A percentile compares a stretch with the other conserved stretches of the same genome.
Evolutionary conservation across 2,888 invertebrate species (phyloP).

Genomic region (Polymixis lichenea): DNA sequence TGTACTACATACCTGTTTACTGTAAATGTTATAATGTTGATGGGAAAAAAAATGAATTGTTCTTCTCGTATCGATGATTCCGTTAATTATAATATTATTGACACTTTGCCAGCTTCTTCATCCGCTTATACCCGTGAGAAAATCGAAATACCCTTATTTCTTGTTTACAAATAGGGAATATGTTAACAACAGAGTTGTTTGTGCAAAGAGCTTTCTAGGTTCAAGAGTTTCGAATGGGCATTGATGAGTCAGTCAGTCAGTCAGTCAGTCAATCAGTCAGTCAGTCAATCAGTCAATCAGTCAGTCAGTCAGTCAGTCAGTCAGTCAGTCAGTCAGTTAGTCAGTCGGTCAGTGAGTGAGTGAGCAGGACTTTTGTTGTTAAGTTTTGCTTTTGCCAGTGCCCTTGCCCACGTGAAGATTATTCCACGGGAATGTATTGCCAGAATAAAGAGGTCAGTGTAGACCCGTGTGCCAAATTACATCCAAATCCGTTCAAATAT

Average conservation of each 20-base stretch:
- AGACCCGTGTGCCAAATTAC: too few species aligned
- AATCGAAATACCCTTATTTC: not conserved
- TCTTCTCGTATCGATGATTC: not conserved
- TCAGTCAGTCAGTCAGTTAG: too few species aligned
- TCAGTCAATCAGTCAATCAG: too few species aligned
- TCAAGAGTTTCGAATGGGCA: not conserved
- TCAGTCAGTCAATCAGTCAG: not conserved
- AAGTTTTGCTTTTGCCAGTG: too few species aligned
- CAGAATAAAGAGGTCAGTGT: too few species aligned
- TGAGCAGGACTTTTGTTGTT: too few species aligned
- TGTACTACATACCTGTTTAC: not conserved
- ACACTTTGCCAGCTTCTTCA: not conserved
- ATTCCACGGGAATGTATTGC: too few species aligned
- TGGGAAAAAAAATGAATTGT: constrained; percentile 8
- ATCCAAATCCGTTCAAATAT: too few species aligned
- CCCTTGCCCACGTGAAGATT: too few species aligned
- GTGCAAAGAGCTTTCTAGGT: not conserved
- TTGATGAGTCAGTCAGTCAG: not conserved
- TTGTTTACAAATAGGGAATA: not conserved
- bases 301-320: too few species aligned
- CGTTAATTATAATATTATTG: not conserved
- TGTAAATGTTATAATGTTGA: not conserved
- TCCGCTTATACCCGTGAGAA: not conserved
- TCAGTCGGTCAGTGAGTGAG: not conserved
- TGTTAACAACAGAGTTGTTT: not conserved